Conservation (phyloP, 1,140 invertebrate genomes). For the Aphis gossypii region DNA sequence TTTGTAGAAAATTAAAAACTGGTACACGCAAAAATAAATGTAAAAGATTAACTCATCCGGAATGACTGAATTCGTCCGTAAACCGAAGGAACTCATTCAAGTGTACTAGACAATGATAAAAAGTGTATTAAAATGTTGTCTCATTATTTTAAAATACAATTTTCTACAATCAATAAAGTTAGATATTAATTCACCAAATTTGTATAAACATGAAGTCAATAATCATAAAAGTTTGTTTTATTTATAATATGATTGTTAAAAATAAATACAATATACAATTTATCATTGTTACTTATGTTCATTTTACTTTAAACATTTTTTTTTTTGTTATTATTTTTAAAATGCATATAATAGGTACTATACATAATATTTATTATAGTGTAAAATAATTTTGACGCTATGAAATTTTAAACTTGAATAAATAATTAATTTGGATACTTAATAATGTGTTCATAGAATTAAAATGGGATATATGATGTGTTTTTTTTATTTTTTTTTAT, state of each 20-base stretch:
- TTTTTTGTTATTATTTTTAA: too few relatives aligned
- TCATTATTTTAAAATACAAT: background rate
- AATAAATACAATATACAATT: background rate
- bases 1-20: background rate
- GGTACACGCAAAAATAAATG: background rate
- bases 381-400: too few relatives aligned
- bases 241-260: background rate
- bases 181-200: background rate
- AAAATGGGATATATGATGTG: too few relatives aligned
- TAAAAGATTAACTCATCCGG: background rate
- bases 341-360: too few relatives aligned
- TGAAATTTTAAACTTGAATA: too few relatives aligned
- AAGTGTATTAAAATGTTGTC: background rate
- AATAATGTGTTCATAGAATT: too few relatives aligned
- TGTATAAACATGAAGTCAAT: background rate
- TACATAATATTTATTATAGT: too few relatives aligned
- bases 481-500: too few relatives aligned
- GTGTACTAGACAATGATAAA: background rate
- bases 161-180: background rate
- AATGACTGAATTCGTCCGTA: background rate
- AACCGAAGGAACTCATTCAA: background rate
- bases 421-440: too few relatives aligned
- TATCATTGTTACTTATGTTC: too few relatives aligned
- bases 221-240: background rate
- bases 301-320: too few relatives aligned